Evolutionary conservation across 2,888 invertebrate species (phyloP).

Genomic region (Acronicta psi): DNA sequence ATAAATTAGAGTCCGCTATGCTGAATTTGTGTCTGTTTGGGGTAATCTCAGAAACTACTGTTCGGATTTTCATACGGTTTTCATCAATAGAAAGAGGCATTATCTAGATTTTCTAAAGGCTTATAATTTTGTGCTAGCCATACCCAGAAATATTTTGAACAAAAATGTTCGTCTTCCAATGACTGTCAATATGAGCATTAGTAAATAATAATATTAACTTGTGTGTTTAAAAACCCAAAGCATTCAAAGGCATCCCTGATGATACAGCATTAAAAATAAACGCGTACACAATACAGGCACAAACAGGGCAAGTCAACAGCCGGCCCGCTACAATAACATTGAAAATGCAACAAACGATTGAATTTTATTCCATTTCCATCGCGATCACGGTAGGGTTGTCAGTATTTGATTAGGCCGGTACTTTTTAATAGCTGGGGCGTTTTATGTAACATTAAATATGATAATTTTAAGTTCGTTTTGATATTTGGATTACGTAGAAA

Average conservation of each 20-base stretch:
- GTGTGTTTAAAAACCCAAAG: too few species aligned
- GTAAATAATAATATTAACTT: too few species aligned
- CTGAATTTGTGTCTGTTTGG: too few species aligned
- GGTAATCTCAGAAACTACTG: too few species aligned
- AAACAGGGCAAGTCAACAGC: conserved; percentile 30
- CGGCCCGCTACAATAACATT: conserved; percentile 62
- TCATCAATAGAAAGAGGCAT: too few species aligned
- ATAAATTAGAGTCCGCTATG: too few species aligned
- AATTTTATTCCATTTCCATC: conserved; percentile 66
- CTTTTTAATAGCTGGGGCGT: conserved; percentile 12
- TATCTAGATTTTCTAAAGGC: too few species aligned
- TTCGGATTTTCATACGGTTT: too few species aligned
- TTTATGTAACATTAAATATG: neutral
- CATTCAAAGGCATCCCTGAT: conserved; percentile 1
- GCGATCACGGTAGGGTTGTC: conserved; percentile 60
- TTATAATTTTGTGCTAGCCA: too few species aligned
- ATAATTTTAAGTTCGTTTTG: neutral
- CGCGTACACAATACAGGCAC: conserved; percentile 5
- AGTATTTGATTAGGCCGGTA: conserved; percentile 22
- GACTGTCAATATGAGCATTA: too few species aligned
- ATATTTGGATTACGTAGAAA: neutral
- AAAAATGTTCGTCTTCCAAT: too few species aligned
- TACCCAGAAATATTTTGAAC: too few species aligned
- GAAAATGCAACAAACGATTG: conserved; percentile 71
- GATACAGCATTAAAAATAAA: conserved; percentile 32